Percentiles rank a stretch among this genome's conserved stretches.
Evolutionary conservation across 64 coral and sea anemone genomes (phyloP).

Genomic region (Porites lutea): DNA sequence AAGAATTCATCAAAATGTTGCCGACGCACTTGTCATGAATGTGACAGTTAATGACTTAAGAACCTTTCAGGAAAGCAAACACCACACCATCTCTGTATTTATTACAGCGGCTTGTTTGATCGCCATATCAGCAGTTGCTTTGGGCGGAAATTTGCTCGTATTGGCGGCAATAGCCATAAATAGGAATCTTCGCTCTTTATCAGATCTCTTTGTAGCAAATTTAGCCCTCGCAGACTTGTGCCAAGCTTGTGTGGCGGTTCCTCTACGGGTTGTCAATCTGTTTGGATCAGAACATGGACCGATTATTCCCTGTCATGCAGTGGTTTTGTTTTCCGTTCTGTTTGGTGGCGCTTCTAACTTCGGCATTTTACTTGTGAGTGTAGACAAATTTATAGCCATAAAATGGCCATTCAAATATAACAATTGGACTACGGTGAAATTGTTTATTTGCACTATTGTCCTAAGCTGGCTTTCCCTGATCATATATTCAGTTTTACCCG

Average conservation of each 20-base stretch:
- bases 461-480: conserved; percentile 52
- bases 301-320: conserved; percentile 18
- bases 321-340: conserved; percentile 32
- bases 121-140: not conserved
- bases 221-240: conserved; percentile 76
- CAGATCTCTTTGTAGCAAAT: conserved; percentile 68
- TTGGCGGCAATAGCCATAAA: conserved; percentile 52
- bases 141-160: conserved; percentile 76
- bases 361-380: conserved; percentile 64
- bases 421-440: not conserved
- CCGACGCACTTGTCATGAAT: not conserved
- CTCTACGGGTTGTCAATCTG: conserved; percentile 44
- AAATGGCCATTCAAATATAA: conserved; percentile 61
- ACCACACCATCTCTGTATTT: not conserved
- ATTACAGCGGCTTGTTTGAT: conserved; percentile 15
- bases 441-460: not conserved
- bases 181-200: conserved; percentile 43
- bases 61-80: not conserved
- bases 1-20: not conserved
- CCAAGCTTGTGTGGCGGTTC: conserved; percentile 64
- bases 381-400: conserved; percentile 67
- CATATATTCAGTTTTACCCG: conserved; percentile 32
- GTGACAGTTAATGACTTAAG: not conserved
- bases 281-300: not conserved
- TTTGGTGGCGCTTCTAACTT: conserved; percentile 78